These are phyloP conservation scores for Peromyscus leucopus DNA, from an alignment of 2,113 vertebrate species.

Conservation along the genomic window DNA sequence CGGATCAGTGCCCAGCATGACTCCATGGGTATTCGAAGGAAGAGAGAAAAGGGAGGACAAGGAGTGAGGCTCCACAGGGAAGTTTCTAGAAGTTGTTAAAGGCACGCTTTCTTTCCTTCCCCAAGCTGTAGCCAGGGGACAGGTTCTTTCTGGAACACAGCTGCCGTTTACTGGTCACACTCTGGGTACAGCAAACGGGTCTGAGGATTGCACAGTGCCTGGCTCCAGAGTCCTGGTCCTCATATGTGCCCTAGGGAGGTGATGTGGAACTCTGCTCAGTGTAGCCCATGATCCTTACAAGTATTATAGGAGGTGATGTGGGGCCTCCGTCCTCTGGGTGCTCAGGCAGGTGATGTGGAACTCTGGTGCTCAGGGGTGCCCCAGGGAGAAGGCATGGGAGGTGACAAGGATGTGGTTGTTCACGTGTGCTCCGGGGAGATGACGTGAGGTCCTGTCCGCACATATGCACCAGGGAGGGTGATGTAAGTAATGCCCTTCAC, in stretches of 20 bases:
- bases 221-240: neutral
- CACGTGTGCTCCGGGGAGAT: neutral
- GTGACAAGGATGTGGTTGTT: neutral
- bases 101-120: neutral
- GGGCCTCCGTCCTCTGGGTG: neutral
- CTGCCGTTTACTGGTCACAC: neutral
- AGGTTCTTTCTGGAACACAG: neutral
- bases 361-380: neutral
- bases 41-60: neutral
- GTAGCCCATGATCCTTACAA: neutral
- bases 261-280: too few species aligned
- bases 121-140: neutral
- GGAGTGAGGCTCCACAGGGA: neutral
- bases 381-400: neutral
- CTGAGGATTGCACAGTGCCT: neutral
- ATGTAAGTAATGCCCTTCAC: neutral
- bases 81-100: neutral
- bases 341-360: neutral
- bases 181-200: neutral
- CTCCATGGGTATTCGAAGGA: neutral
- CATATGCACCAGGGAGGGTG: neutral
- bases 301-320: neutral
- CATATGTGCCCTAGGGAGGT: neutral
- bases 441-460: neutral
- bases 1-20: neutral